Evolutionary conservation across 1,140 invertebrate genomes (phyloP).

Genomic region (Prorops nasuta): DNA sequence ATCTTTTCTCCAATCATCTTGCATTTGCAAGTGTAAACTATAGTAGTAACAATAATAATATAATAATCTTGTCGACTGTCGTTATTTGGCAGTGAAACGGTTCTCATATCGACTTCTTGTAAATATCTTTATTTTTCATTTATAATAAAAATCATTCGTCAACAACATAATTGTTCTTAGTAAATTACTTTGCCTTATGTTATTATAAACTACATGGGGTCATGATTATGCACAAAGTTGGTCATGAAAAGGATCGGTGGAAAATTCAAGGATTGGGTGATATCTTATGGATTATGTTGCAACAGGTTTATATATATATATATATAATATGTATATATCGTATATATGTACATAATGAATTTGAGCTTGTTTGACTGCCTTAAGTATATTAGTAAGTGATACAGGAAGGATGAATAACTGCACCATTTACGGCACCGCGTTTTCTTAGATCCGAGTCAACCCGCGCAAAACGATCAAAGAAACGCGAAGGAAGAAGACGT

Average conservation of each 20-base stretch:
- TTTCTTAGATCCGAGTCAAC: slow-evolving; percentile 15
- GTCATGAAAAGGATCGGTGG: slow-evolving; percentile 42
- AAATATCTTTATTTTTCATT: slow-evolving; percentile 61
- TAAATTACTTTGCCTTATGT: slow-evolving; percentile 52
- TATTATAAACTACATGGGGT: slow-evolving; percentile 48
- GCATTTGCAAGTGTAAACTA: no score
- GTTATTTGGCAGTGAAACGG: slow-evolving; percentile 28
- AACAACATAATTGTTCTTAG: slow-evolving; percentile 60
- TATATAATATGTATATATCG: slow-evolving; percentile 49
- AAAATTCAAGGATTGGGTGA: slow-evolving; percentile 34
- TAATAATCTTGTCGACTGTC: no score
- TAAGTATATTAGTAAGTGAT: slow-evolving; percentile 50
- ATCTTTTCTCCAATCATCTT: no score
- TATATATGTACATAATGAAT: slow-evolving; percentile 57
- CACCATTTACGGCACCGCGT: slow-evolving; percentile 12
- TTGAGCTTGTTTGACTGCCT: slow-evolving; percentile 52
- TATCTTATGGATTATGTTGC: slow-evolving; percentile 45
- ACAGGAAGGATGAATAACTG: slow-evolving; percentile 46
- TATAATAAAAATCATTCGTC: slow-evolving; percentile 60
- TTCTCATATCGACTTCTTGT: slow-evolving; percentile 49
- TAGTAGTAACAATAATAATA: no score
- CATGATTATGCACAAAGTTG: slow-evolving; percentile 58
- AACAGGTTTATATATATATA: slow-evolving; percentile 34
- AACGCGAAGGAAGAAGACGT: slow-evolving; percentile 26
- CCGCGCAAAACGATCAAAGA: slow-evolving; percentile 25